A percentile compares a stretch with the other conserved stretches of the same genome.
Conservation (phyloP, 53 echinoderm and acorn worm genomes). For the Mesocentrotus franciscanus region DNA sequence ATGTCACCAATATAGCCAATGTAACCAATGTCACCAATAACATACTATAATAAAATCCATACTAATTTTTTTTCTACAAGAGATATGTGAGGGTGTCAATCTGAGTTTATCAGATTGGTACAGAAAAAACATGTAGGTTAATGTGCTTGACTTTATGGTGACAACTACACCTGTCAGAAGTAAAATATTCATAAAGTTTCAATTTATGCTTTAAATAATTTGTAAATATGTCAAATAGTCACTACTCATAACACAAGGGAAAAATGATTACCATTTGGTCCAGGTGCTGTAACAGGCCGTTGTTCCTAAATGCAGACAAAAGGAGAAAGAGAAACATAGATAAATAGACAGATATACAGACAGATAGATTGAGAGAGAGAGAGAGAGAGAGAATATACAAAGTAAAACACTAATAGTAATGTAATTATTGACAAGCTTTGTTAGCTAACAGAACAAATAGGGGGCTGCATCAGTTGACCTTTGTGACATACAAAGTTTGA, state of each 20-base stretch:
- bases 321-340: neutral
- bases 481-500: no score
- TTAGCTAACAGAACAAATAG: no score
- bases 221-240: neutral
- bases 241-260: neutral
- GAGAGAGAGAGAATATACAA: neutral
- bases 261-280: conserved; percentile 34
- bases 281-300: conserved; percentile 34
- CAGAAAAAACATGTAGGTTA: no score
- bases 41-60: no score
- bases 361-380: neutral
- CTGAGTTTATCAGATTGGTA: no score
- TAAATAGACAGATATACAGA: neutral
- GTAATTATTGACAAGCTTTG: no score
- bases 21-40: neutral
- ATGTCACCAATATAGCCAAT: neutral
- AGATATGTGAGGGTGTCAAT: no score
- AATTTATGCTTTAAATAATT: neutral
- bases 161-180: no score
- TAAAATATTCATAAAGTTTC: no score
- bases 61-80: no score
- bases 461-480: no score
- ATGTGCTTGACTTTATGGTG: no score
- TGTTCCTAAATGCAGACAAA: conserved; percentile 19
- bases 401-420: neutral